Conservation (phyloP, 2,113 vertebrate genomes). For the Xerus inauris region DNA sequence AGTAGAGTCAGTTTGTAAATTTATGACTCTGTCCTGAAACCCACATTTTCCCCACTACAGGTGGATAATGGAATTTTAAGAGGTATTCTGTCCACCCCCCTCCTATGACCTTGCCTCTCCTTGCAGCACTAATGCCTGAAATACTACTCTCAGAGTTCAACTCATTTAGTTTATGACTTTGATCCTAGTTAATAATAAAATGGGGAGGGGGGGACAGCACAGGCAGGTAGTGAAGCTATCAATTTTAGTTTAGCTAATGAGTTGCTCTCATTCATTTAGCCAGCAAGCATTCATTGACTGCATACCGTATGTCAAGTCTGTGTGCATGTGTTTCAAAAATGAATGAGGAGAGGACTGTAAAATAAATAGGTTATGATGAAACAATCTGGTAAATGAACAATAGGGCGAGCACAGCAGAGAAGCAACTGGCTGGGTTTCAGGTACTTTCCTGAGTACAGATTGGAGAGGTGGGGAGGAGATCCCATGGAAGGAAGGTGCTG, state of each 20-base stretch:
- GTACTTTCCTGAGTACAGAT: neutral
- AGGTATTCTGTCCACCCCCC: neutral
- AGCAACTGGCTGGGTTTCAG: neutral
- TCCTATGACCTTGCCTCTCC: neutral
- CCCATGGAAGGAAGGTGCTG: accelerated
- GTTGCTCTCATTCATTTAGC: neutral
- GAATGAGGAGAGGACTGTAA: neutral
- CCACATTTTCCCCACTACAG: neutral
- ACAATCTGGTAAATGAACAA: neutral
- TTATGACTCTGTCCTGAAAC: neutral
- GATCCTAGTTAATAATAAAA: neutral
- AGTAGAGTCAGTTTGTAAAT: neutral
- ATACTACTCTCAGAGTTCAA: neutral
- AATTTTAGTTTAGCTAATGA: neutral
- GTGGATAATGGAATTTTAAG: neutral
- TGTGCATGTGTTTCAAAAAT: neutral
- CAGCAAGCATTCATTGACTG: neutral
- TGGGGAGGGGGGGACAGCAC: too few relatives aligned
- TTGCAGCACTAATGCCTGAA: slow-evolving; percentile 27
- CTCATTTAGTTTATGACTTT: slow-evolving; percentile 15
- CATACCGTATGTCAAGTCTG: neutral
- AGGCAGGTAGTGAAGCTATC: neutral
- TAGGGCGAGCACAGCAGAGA: neutral
- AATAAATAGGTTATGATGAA: neutral
- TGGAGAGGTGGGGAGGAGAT: neutral